Base-by-base conservation (phyloP, 2,113 vertebrate genomes). In the Sorex araneus region DNA sequence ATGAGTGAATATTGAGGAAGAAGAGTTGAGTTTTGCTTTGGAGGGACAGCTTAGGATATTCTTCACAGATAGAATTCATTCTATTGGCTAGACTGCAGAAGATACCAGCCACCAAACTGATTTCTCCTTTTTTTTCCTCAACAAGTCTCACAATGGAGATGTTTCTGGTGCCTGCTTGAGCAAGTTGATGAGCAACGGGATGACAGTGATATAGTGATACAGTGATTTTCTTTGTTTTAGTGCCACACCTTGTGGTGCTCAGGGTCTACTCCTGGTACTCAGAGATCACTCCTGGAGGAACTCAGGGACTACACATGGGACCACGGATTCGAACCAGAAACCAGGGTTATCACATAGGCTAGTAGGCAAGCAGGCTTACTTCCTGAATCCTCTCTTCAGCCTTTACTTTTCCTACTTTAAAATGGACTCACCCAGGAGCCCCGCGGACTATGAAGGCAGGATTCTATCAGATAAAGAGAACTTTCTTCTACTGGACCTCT, bases 121-220 rank as follows among this genome's bases (percentile, higher is more conserved):
- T 67, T 32, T 87, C 84, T 88, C 77, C 16, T 69, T 91, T 94
- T 67, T 90, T 95, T 64, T 92, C 70, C 45, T n/a, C n/a, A n/a
- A n/a, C n/a, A n/a, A n/a, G n/a, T n/a, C n/a, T n/a, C n/a, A n/a
- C n/a, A n/a, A n/a, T n/a, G n/a, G n/a, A n/a, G n/a, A n/a, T n/a
- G n/a, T n/a, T n/a, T n/a, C n/a, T n/a, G n/a, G n/a, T n/a, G n/a
- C n/a, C n/a, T n/a, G n/a, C n/a, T n/a, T n/a, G n/a, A n/a, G n/a
- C n/a, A n/a, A n/a, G n/a, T n/a, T n/a, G n/a, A n/a, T n/a, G n/a
- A n/a, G n/a, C n/a, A n/a, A n/a, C n/a, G n/a, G n/a, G n/a, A n/a
- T n/a, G n/a, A n/a, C n/a, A n/a, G n/a, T n/a, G n/a, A n/a, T n/a
- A n/a, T n/a, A n/a, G n/a, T n/a, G n/a, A n/a, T n/a, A n/a, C n/a